Percentiles rank a stretch among this genome's conserved stretches.
Conservation (phyloP, 2,797 vertebrate genomes). For the Sphenopsis melanotis region DNA sequence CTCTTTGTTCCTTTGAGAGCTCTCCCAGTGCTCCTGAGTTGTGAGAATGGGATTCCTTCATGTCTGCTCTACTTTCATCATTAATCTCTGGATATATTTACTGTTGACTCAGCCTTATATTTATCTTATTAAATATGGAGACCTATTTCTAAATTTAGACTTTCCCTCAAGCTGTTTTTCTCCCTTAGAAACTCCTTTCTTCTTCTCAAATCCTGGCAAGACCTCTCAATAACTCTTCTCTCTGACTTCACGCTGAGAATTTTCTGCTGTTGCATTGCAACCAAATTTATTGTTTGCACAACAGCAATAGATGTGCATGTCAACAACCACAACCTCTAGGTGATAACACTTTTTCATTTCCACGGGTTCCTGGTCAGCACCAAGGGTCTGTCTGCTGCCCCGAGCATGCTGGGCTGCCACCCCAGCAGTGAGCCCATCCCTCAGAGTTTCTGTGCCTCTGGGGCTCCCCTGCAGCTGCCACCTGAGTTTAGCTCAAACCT, state of each 20-base stretch:
- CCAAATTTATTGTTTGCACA: background rate
- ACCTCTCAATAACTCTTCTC: background rate
- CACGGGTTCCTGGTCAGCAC: background rate
- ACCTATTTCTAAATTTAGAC: slow-evolving; percentile 26
- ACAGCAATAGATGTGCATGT: background rate
- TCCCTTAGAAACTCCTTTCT: background rate
- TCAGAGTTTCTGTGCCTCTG: background rate
- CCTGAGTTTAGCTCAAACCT: background rate
- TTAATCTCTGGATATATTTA: slow-evolving; percentile 23
- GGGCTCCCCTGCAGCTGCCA: background rate
- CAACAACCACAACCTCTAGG: background rate
- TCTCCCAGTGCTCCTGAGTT: background rate
- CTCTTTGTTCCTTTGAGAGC: background rate
- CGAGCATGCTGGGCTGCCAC: background rate
- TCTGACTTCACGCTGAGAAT: background rate
- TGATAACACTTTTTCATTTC: background rate
- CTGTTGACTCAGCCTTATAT: slow-evolving; percentile 25
- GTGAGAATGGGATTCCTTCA: background rate
- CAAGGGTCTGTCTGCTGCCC: background rate
- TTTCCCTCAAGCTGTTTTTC: slow-evolving; percentile 7
- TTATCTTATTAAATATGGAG: slow-evolving; percentile 5
- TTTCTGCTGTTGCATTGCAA: background rate
- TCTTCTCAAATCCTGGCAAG: background rate
- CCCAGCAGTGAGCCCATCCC: background rate
- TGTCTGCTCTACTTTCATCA: background rate